Conservation (phyloP, 2,888 invertebrate species). For the Pristionchus arcanus region DNA sequence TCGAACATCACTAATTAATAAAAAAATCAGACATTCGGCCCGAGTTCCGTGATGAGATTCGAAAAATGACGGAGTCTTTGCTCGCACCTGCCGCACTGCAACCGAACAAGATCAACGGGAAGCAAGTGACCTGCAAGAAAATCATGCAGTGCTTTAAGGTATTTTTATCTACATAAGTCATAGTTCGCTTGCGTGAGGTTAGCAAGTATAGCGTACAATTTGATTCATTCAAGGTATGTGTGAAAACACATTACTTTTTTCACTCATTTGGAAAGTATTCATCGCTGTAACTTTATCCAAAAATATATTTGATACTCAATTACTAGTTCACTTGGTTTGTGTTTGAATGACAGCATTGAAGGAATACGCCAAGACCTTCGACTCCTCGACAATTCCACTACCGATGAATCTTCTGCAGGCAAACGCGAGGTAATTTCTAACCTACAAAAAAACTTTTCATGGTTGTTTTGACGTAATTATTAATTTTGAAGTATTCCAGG, state of each 20-base stretch:
- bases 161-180: too few relatives aligned
- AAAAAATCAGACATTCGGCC: constrained; percentile 74
- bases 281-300: too few relatives aligned
- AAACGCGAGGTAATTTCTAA: constrained; percentile 66
- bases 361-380: constrained; percentile 75
- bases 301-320: too few relatives aligned
- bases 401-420: constrained; percentile 75
- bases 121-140: constrained; percentile 74
- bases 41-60: constrained; percentile 74
- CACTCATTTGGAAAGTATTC: too few relatives aligned
- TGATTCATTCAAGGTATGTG: too few relatives aligned
- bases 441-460: too few relatives aligned
- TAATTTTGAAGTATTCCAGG: constrained; percentile 13
- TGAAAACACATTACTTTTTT: too few relatives aligned
- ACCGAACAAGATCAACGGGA: constrained; percentile 75
- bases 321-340: too few relatives aligned
- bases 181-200: too few relatives aligned
- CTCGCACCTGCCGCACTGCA: constrained; percentile 70
- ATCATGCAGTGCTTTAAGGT: constrained; percentile 75
- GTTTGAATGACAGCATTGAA: constrained; percentile 50
- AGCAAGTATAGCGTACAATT: too few relatives aligned
- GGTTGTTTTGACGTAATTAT: too few relatives aligned
- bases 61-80: constrained; percentile 72
- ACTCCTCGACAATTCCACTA: constrained; percentile 70
- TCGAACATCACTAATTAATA: too few relatives aligned